Evolutionary conservation across 1,140 invertebrate genomes (phyloP).

Genomic region (Drosophila mauritiana): DNA sequence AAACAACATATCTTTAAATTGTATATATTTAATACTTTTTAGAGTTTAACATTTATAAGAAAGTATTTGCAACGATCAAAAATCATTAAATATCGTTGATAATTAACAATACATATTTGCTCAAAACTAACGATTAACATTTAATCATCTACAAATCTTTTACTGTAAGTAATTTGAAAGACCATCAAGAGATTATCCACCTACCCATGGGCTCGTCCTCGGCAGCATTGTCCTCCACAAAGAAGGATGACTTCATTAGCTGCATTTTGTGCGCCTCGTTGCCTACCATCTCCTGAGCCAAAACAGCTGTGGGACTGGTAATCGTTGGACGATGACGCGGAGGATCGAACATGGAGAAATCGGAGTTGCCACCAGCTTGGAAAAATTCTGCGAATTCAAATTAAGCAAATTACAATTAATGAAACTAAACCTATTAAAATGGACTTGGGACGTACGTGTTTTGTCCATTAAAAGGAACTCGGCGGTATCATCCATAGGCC

Average conservation of each 20-base stretch:
- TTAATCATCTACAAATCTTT: background rate
- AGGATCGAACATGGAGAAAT: constrained; percentile 70
- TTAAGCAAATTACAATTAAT: background rate
- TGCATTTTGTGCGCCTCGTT: constrained; percentile 90
- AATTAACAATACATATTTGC: background rate
- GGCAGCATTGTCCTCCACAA: constrained; percentile 59
- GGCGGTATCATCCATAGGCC: constrained; percentile 70
- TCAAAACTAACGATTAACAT: background rate
- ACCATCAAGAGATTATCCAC: background rate
- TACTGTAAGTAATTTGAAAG: background rate
- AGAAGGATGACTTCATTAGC: constrained; percentile 94
- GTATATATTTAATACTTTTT: background rate
- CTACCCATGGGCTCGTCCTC: constrained; percentile 48
- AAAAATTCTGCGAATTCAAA: constrained; percentile 59
- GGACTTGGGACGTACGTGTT: constrained; percentile 52
- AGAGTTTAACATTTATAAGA: background rate
- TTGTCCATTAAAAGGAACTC: constrained; percentile 77
- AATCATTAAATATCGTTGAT: background rate
- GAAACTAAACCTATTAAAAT: fast-evolving
- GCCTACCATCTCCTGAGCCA: constrained; percentile 86
- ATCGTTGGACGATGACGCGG: constrained; percentile 27
- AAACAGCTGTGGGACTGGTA: constrained; percentile 86
- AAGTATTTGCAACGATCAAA: background rate
- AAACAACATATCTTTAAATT: background rate
- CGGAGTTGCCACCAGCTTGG: constrained; percentile 57